These are phyloP conservation scores for Lanius collurio DNA, from an alignment of 2,113 vertebrate genomes.

Conservation along the genomic window DNA sequence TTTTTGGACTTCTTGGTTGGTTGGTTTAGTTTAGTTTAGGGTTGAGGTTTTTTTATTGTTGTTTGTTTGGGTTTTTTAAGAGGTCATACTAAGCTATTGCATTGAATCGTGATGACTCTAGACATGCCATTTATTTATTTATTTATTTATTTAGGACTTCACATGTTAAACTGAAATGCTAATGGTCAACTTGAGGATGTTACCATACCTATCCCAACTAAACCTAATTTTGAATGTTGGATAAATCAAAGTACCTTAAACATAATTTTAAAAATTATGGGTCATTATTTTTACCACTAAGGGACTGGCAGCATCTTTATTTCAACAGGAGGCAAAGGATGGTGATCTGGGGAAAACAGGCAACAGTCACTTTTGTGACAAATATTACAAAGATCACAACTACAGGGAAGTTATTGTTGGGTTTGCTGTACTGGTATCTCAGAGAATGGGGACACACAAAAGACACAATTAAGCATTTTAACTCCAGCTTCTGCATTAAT, in stretches of 20 bases:
- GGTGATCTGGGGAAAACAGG: neutral
- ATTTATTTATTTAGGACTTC: neutral
- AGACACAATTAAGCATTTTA: neutral
- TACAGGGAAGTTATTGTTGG: neutral
- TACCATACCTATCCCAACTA: neutral
- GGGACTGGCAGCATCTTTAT: neutral
- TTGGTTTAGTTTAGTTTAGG: neutral
- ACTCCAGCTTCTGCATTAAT: neutral
- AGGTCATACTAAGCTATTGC: neutral
- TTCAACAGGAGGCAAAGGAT: neutral
- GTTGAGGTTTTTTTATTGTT: too few species aligned
- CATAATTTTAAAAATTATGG: neutral
- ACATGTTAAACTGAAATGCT: neutral
- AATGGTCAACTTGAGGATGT: neutral
- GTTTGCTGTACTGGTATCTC: neutral
- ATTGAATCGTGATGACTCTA: neutral
- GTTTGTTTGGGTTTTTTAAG: neutral
- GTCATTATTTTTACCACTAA: neutral
- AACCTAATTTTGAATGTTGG: neutral
- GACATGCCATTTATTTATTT: neutral
- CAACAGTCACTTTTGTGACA: neutral
- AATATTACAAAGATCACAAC: neutral
- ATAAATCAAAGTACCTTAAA: neutral
- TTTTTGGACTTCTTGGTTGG: neutral
- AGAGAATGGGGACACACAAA: neutral